Conservation (phyloP, 1,140 invertebrate genomes). For the Penaeus chinensis region DNA sequence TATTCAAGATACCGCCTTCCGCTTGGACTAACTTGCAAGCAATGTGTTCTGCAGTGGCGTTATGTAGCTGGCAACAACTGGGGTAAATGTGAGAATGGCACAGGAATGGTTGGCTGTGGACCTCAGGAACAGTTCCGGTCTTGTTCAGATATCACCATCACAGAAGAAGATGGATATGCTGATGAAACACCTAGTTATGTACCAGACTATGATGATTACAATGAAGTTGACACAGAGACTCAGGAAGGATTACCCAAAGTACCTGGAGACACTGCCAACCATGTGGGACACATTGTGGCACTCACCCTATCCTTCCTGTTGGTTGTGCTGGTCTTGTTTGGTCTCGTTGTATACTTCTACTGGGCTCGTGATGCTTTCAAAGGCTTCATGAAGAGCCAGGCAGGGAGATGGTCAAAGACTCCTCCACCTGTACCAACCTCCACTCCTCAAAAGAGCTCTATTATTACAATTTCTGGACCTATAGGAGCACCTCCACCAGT, state of each 20-base stretch:
- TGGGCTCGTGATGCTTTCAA: slow-evolving; percentile 60
- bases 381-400: slow-evolving; percentile 49
- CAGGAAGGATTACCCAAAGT: slow-evolving; percentile 20
- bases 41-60: slow-evolving; percentile 85
- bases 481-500: slow-evolving; percentile 49
- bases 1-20: slow-evolving; percentile 80
- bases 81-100: slow-evolving; percentile 70
- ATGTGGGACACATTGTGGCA: slow-evolving; percentile 54
- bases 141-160: slow-evolving; percentile 84
- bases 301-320: slow-evolving; percentile 60
- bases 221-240: slow-evolving; percentile 51
- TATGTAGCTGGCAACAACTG: slow-evolving; percentile 76
- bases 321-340: slow-evolving; percentile 50
- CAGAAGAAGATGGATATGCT: slow-evolving; percentile 67
- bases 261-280: slow-evolving; percentile 34
- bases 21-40: slow-evolving; percentile 76
- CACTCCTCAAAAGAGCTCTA: slow-evolving; percentile 17
- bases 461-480: slow-evolving; percentile 51
- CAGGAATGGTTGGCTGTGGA: slow-evolving; percentile 82
- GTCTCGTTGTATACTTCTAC: slow-evolving; percentile 61
- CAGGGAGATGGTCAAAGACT: slow-evolving; percentile 30
- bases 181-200: slow-evolving; percentile 63
- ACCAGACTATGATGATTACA: slow-evolving; percentile 58
- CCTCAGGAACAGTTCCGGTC: slow-evolving; percentile 88
- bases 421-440: slow-evolving; percentile 34